Conservation (phyloP, 1,140 invertebrate species). For the Atta colombica region DNA sequence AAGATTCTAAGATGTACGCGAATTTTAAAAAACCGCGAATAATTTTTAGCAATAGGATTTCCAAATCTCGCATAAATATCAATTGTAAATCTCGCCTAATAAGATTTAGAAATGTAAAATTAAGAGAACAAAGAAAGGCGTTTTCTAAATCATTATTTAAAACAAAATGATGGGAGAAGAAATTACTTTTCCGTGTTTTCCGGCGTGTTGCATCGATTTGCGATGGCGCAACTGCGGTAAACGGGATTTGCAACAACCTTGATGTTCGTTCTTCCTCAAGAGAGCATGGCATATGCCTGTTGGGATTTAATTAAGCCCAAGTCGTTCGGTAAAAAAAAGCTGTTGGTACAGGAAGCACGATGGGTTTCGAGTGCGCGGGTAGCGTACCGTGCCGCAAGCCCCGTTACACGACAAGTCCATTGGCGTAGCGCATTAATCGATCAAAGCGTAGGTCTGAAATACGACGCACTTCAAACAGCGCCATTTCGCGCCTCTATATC, state of each 20-base stretch:
- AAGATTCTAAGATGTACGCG: not conserved
- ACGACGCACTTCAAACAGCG: not conserved
- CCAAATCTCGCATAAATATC: not conserved
- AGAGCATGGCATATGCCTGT: conserved; percentile 11
- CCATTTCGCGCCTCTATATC: not conserved
- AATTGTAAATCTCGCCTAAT: not conserved
- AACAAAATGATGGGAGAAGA: not conserved
- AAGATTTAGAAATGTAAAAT: not conserved
- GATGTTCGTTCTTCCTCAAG: conserved; percentile 11
- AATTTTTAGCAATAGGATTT: not conserved
- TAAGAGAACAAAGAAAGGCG: not conserved
- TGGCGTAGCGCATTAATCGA: conserved; percentile 67
- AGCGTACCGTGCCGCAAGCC: conserved; percentile 69
- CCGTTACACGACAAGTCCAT: conserved; percentile 73
- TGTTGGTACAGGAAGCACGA: conserved; percentile 75
- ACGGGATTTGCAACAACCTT: conserved; percentile 38
- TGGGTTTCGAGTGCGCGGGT: conserved; percentile 73
- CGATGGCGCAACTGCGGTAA: not conserved
- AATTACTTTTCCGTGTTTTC: not conserved
- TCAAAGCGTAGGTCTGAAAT: not conserved
- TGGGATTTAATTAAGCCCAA: conserved; percentile 74
- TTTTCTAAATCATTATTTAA: not conserved
- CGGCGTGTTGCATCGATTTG: not conserved
- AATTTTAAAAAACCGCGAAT: not conserved
- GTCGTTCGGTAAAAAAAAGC: conserved; percentile 61